Conservation (phyloP, 2,888 invertebrate species). For the Lagria hirta region DNA sequence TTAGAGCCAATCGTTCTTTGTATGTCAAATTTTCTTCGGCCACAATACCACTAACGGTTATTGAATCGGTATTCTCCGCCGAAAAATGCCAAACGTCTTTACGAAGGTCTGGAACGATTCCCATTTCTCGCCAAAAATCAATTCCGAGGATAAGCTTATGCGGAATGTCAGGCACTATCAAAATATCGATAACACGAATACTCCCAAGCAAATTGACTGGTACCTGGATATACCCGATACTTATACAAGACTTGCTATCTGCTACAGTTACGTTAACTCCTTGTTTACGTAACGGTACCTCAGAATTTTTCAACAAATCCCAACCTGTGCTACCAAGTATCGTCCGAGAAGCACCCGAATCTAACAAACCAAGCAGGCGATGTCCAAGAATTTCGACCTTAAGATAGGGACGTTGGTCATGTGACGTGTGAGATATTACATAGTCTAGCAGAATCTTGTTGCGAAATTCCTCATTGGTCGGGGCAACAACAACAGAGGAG, state of each 20-base stretch:
- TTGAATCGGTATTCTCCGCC: background rate
- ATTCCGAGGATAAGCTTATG: background rate
- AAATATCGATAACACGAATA: background rate
- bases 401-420: slow-evolving; percentile 14
- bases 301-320: background rate
- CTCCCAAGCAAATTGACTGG: background rate
- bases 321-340: slow-evolving; percentile 11
- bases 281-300: background rate
- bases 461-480: no score
- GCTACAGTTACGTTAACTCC: background rate
- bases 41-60: no score
- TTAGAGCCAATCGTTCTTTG: background rate
- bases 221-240: background rate
- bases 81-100: slow-evolving; percentile 7
- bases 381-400: slow-evolving; percentile 4
- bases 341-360: slow-evolving; percentile 12
- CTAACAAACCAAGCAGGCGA: slow-evolving; percentile 9
- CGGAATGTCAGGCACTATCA: background rate
- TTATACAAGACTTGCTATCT: background rate
- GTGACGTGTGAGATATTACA: no score
- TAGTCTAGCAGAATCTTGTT: no score
- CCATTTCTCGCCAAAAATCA: slow-evolving; percentile 1
- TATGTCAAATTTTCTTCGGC: background rate
- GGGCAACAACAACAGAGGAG: no score
- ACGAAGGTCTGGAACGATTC: background rate